Conservation (phyloP, 1,140 invertebrate genomes). For the Bathynomus jamesi region DNA sequence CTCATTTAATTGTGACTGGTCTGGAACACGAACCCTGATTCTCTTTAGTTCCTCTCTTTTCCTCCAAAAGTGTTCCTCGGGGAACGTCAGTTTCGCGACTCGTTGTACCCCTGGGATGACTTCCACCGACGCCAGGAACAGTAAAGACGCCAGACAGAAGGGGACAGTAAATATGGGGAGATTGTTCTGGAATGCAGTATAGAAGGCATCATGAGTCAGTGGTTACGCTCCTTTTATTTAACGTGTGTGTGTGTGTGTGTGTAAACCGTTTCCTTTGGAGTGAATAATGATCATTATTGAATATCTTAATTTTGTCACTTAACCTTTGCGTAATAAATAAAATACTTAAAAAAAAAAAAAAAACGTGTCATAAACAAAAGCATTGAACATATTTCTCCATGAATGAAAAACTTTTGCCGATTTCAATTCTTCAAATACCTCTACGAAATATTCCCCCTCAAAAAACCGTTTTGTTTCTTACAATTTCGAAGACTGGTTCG, state of each 20-base stretch:
- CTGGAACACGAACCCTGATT: not conserved
- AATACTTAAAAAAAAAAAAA: not conserved
- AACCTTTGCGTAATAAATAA: not conserved
- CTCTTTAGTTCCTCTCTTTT: not conserved
- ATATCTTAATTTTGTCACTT: not conserved
- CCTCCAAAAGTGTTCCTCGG: not conserved
- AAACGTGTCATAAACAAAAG: not conserved
- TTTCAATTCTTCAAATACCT: not conserved
- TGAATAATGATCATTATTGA: not conserved
- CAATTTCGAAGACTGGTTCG: slow-evolving; percentile 15
- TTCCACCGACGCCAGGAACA: not conserved
- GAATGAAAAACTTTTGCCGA: no score
- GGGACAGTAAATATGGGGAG: not conserved
- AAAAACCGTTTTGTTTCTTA: not conserved
- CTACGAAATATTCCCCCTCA: not conserved
- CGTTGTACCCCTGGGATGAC: not conserved
- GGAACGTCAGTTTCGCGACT: not conserved
- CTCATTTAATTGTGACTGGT: no score
- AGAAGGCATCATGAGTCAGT: no score
- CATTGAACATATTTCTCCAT: not conserved
- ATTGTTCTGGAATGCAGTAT: not conserved
- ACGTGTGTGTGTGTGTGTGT: not conserved
- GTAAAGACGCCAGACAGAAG: not conserved
- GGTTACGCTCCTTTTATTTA: no score
- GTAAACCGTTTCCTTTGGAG: no score